Conservation (phyloP, 2,113 vertebrate species). For the Mixornis gularis region DNA sequence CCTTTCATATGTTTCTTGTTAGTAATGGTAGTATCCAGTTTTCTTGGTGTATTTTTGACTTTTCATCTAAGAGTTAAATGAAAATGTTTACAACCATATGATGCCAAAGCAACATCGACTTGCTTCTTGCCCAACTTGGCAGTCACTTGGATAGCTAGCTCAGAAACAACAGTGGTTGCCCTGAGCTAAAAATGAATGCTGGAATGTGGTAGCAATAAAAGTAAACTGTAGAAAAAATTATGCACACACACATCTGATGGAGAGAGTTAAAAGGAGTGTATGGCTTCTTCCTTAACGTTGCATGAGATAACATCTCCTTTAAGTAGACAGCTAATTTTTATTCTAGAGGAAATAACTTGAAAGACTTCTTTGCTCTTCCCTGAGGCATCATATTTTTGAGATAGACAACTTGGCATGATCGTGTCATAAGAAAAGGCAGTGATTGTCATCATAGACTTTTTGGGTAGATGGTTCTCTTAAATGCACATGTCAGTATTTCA, state of each 20-base stretch:
- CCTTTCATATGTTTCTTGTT: not conserved
- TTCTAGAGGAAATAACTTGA: constrained; percentile 35
- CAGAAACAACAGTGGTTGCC: constrained; percentile 49
- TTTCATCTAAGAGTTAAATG: constrained; percentile 25
- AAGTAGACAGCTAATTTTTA: constrained; percentile 51
- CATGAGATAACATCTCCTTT: constrained; percentile 38
- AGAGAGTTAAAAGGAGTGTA: not conserved
- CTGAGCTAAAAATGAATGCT: constrained; percentile 46
- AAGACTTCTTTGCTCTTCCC: constrained; percentile 33
- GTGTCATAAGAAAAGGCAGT: constrained; percentile 23
- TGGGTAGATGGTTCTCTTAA: constrained; percentile 9
- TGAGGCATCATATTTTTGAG: constrained; percentile 39
- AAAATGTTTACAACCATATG: constrained; percentile 29
- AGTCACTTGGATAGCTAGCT: constrained; percentile 30
- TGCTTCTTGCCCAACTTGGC: constrained; percentile 50
- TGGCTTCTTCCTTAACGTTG: not conserved
- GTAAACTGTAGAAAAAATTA: constrained; percentile 52
- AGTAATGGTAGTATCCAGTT: not conserved
- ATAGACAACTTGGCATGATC: constrained; percentile 38
- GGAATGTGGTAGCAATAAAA: constrained; percentile 50
- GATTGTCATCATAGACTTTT: constrained; percentile 14
- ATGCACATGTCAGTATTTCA: not conserved
- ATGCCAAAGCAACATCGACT: constrained; percentile 39
- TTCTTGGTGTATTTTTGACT: not conserved
- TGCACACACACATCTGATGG: constrained; percentile 15